Conservation (phyloP, 2,888 invertebrate genomes). For the Hyles lineata region DNA sequence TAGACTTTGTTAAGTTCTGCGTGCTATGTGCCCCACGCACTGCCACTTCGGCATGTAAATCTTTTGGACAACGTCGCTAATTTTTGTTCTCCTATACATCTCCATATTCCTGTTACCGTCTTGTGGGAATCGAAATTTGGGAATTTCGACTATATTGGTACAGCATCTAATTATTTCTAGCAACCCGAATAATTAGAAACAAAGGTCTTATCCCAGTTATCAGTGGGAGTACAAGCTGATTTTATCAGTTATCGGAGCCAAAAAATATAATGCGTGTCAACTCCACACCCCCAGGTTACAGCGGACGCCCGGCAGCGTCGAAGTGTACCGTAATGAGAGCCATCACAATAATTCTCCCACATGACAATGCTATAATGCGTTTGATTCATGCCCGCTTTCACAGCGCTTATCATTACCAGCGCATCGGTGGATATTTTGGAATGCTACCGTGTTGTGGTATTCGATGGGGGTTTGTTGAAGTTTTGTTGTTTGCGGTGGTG, state of each 20-base stretch:
- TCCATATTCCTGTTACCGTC: too few relatives aligned
- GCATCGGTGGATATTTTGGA: slow-evolving; percentile 51
- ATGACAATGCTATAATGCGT: slow-evolving; percentile 83
- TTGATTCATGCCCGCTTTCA: slow-evolving; percentile 79
- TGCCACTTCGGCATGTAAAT: too few relatives aligned
- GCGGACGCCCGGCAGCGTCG: slow-evolving; percentile 65
- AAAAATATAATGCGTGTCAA: slow-evolving; percentile 15
- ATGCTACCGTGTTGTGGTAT: slow-evolving; percentile 11
- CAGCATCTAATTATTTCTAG: too few relatives aligned
- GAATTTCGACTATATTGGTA: too few relatives aligned
- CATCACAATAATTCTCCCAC: slow-evolving; percentile 83
- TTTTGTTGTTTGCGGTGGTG: not conserved
- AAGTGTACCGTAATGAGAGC: slow-evolving; percentile 79
- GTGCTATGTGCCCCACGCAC: too few relatives aligned
- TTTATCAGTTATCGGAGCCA: not conserved
- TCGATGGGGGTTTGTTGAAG: not conserved
- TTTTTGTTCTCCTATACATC: too few relatives aligned
- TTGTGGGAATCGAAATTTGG: too few relatives aligned
- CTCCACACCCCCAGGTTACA: slow-evolving; percentile 48
- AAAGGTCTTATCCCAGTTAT: too few relatives aligned
- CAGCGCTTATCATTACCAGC: slow-evolving; percentile 80
- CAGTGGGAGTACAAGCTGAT: too few relatives aligned
- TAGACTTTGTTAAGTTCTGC: too few relatives aligned
- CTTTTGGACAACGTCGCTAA: too few relatives aligned
- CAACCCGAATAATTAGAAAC: too few relatives aligned